These are phyloP conservation scores for Conops quadrifasciatus DNA, from an alignment of 2,888 invertebrate genomes.

Conservation along the genomic window DNA sequence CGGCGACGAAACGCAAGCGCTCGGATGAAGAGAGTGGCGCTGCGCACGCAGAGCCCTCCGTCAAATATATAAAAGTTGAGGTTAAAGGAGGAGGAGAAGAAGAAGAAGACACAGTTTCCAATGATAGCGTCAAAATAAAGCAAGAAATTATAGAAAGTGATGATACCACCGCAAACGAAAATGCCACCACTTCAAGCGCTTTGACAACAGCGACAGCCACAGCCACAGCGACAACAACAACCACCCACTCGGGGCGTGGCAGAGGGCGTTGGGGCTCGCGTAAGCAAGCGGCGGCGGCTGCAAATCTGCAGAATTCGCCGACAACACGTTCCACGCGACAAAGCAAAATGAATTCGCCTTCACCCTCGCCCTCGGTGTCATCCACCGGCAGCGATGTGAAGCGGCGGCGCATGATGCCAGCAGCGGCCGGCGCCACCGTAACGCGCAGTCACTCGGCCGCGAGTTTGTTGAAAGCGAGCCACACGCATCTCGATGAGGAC, in stretches of 20 bases:
- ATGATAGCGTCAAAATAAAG: slow-evolving; percentile 50
- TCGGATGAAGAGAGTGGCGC: slow-evolving; percentile 47
- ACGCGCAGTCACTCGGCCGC: slow-evolving; percentile 46
- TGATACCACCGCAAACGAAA: slow-evolving; percentile 35
- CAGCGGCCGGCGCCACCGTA: slow-evolving; percentile 36
- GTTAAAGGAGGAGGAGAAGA: slow-evolving; percentile 39
- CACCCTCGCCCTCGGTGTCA: slow-evolving; percentile 39
- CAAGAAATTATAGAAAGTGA: slow-evolving; percentile 55
- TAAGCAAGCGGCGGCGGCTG: slow-evolving; percentile 30
- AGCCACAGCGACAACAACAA: slow-evolving; percentile 41
- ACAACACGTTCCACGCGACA: slow-evolving; percentile 54
- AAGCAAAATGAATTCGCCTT: slow-evolving; percentile 52
- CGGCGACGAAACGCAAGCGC: slow-evolving; percentile 53
- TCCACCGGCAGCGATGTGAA: slow-evolving; percentile 41
- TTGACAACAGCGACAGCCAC: slow-evolving; percentile 42
- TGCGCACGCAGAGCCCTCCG: slow-evolving; percentile 44
- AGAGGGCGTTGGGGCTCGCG: slow-evolving; percentile 45
- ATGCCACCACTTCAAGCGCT: neutral
- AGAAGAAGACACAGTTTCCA: slow-evolving; percentile 30
- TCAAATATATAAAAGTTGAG: slow-evolving; percentile 55
- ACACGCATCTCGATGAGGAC: slow-evolving; percentile 53
- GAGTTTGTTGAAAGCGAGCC: slow-evolving; percentile 47
- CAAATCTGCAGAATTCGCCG: slow-evolving; percentile 43
- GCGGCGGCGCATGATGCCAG: slow-evolving; percentile 43
- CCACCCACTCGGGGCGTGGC: slow-evolving; percentile 47